These are phyloP conservation scores for Peucedramus taeniatus DNA, from an alignment of 2,113 vertebrate genomes.

Conservation along the genomic window DNA sequence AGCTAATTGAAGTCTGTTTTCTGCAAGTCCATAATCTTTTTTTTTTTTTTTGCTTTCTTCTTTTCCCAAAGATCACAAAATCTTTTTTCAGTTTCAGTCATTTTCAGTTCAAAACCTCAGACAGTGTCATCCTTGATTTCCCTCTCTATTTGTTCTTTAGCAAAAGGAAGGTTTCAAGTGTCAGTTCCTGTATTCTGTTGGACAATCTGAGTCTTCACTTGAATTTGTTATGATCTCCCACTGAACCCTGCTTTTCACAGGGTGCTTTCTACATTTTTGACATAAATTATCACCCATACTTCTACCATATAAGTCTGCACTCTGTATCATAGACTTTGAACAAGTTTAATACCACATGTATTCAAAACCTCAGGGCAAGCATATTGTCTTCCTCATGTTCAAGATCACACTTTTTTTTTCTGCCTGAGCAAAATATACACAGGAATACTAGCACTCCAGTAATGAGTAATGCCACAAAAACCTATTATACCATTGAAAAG, in stretches of 20 bases:
- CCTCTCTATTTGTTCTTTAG: not conserved
- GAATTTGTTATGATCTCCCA: not conserved
- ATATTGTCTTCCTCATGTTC: not conserved
- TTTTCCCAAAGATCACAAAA: not conserved
- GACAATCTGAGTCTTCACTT: not conserved
- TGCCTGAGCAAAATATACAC: not conserved
- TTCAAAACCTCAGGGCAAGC: not conserved
- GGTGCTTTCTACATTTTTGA: not conserved
- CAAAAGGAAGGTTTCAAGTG: not conserved
- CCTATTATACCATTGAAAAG: not conserved
- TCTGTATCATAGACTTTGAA: not conserved
- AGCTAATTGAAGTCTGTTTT: not conserved
- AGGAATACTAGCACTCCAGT: not conserved
- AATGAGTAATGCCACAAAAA: not conserved
- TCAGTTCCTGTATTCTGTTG: not conserved
- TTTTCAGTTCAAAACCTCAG: not conserved
- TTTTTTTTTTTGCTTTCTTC: not conserved
- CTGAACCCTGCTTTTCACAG: not conserved
- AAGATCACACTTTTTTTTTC: not conserved
- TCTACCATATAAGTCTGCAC: fast-evolving
- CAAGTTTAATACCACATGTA: not conserved
- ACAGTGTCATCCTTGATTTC: not conserved
- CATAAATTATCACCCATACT: not conserved
- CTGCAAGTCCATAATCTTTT: not conserved
- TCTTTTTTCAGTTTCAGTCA: not conserved